Evolutionary conservation across 2,888 invertebrate genomes (phyloP).

Genomic region (Tuta absoluta): DNA sequence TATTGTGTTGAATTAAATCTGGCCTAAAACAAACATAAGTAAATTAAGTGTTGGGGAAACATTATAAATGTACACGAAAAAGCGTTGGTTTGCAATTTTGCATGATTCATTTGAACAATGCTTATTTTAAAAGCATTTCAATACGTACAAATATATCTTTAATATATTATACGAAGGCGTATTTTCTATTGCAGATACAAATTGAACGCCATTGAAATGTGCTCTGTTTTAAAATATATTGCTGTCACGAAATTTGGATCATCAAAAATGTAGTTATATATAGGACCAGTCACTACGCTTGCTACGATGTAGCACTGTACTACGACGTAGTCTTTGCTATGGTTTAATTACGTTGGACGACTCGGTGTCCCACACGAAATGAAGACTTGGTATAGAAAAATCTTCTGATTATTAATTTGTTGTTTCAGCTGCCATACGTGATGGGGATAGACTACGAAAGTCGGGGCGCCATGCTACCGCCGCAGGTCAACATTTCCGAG

Average conservation of each 20-base stretch:
- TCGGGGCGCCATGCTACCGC: slow-evolving; percentile 88
- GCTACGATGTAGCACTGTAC: not conserved
- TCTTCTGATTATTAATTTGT: slow-evolving; percentile 32
- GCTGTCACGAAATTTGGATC: too few relatives aligned
- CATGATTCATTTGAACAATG: not conserved
- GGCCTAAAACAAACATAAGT: slow-evolving; percentile 10
- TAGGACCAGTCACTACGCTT: not conserved
- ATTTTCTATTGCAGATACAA: too few relatives aligned
- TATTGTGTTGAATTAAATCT: slow-evolving; percentile 21
- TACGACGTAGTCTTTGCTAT: not conserved
- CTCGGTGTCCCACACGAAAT: too few relatives aligned
- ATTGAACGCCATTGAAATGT: too few relatives aligned
- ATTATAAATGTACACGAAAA: not conserved
- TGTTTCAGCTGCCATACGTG: slow-evolving; percentile 86
- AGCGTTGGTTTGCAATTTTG: not conserved
- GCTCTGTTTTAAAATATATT: too few relatives aligned
- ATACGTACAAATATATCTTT: not conserved
- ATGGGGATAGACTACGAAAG: slow-evolving; percentile 89
- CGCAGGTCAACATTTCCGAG: slow-evolving; percentile 91
- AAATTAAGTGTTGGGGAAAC: slow-evolving; percentile 4
- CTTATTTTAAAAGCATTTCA: not conserved
- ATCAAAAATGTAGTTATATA: too few relatives aligned
- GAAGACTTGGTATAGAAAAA: not conserved
- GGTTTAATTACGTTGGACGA: too few relatives aligned
- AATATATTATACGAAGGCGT: too few relatives aligned